A percentile compares a stretch with the other conserved stretches of the same genome.
phyloP scores from a whole-genome alignment of 2,888 invertebrate genomes.

The Brenthis daphne region DNA sequence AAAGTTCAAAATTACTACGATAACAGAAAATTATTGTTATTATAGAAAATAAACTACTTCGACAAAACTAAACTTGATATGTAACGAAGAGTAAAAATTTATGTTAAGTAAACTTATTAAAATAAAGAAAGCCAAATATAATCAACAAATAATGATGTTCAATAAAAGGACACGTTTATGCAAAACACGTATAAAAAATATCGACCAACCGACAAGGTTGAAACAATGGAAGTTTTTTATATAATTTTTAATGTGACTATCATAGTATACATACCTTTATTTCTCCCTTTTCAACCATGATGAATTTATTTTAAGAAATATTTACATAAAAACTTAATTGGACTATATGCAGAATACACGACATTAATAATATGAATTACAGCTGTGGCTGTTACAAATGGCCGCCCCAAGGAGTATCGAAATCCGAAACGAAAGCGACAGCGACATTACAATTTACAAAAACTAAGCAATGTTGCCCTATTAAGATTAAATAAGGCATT shows the following conservation, averaged over 20 bases:
- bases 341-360: constrained; percentile 23
- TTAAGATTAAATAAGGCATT: not conserved
- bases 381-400: constrained; percentile 45
- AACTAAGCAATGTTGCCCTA: constrained; percentile 23
- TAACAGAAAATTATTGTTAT: not conserved
- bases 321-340: constrained; percentile 17
- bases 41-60: no score
- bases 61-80: no score
- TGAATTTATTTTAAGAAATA: constrained; percentile 12
- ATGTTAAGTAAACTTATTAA: not conserved
- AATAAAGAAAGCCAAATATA: not conserved
- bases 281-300: constrained; percentile 65
- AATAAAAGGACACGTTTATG: constrained; percentile 35
- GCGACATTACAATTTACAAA: constrained; percentile 18
- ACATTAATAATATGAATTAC: constrained; percentile 33
- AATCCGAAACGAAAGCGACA: not conserved
- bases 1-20: constrained; percentile 2
- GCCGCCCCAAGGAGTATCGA: constrained; percentile 37
- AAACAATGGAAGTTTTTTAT: constrained; percentile 61
- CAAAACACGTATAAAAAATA: constrained; percentile 45
- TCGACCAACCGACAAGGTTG: constrained; percentile 62
- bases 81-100: not conserved
- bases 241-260: constrained; percentile 27
- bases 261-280: constrained; percentile 58
- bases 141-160: not conserved